phyloP scores from a whole-genome alignment of 2,797 vertebrate species.

The Diplodus puntazzo region DNA sequence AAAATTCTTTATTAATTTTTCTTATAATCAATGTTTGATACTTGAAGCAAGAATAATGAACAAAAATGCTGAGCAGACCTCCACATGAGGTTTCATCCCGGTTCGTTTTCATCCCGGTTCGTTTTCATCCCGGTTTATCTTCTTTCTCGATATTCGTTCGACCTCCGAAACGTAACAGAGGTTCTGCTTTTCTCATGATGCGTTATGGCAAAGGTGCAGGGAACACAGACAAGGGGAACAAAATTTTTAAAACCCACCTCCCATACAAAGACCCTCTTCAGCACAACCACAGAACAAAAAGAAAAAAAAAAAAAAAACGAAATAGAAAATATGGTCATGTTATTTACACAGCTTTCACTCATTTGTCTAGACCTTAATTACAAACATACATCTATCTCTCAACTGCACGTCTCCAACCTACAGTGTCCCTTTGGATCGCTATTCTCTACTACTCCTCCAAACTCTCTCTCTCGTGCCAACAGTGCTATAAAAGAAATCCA shows the following conservation, averaged over 20 bases:
- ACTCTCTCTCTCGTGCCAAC: conserved; percentile 53
- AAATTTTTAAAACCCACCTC: conserved; percentile 75
- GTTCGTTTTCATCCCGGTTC: conserved; percentile 61
- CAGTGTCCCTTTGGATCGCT: conserved; percentile 78
- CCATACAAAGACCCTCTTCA: conserved; percentile 77
- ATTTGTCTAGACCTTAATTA: conserved; percentile 73
- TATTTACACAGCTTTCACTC: conserved; percentile 83
- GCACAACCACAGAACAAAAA: conserved; percentile 73
- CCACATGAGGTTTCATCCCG: conserved; percentile 63
- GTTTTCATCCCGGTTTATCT: conserved; percentile 54
- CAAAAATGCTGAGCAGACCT: conserved; percentile 78
- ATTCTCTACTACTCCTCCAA: conserved; percentile 64
- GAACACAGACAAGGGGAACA: conserved; percentile 74
- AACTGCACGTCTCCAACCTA: conserved; percentile 77
- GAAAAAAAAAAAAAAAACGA: conserved; percentile 30
- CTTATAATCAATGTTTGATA: conserved; percentile 85
- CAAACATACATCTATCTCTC: conserved; percentile 78
- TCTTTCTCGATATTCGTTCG: conserved; percentile 60
- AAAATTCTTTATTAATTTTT: conserved; percentile 85
- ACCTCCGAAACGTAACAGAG: conserved; percentile 52
- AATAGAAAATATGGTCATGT: conserved; percentile 64
- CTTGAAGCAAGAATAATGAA: conserved; percentile 84
- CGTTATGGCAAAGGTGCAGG: conserved; percentile 77
- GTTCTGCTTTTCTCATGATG: conserved; percentile 66
- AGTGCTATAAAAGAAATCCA: conserved; percentile 49